phyloP scores from a whole-genome alignment of 2,113 vertebrate species.

The Rhea americana region DNA sequence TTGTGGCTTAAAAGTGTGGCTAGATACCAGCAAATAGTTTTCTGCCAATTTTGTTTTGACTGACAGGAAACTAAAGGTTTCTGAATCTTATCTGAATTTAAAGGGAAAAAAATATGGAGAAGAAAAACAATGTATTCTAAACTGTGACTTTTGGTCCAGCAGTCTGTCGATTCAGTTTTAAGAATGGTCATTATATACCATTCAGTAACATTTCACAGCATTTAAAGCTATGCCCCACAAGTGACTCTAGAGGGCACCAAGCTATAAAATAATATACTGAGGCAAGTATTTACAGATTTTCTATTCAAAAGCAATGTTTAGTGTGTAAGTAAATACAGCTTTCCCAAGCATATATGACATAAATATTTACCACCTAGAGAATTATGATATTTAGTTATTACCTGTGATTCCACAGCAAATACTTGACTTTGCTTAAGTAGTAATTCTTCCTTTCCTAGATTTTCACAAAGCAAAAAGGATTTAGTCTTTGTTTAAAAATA shows the following conservation, averaged over 20 bases:
- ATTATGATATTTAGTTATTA: constrained; percentile 51
- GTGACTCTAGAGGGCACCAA: constrained; percentile 45
- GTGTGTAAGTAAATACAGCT: not conserved
- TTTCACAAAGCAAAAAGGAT: constrained; percentile 52
- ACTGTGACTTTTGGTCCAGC: not conserved
- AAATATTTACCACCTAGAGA: not conserved
- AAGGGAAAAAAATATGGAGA: not conserved
- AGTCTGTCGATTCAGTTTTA: fast-evolving
- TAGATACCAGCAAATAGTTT: not conserved
- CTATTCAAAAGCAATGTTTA: not conserved
- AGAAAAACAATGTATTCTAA: not conserved
- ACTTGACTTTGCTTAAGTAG: constrained; percentile 85
- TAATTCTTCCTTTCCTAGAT: constrained; percentile 88
- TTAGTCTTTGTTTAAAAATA: constrained; percentile 11
- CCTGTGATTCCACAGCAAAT: constrained; percentile 84
- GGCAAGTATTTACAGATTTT: fast-evolving
- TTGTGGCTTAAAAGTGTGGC: not conserved
- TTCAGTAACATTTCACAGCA: not conserved
- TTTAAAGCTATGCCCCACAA: not conserved
- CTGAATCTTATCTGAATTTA: not conserved
- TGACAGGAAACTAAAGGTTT: not conserved
- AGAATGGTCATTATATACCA: fast-evolving
- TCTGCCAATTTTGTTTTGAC: not conserved
- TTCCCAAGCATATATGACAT: not conserved
- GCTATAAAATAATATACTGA: not conserved